Conservation (phyloP, 2,113 vertebrate genomes). For the Phyllostomus hastatus region DNA sequence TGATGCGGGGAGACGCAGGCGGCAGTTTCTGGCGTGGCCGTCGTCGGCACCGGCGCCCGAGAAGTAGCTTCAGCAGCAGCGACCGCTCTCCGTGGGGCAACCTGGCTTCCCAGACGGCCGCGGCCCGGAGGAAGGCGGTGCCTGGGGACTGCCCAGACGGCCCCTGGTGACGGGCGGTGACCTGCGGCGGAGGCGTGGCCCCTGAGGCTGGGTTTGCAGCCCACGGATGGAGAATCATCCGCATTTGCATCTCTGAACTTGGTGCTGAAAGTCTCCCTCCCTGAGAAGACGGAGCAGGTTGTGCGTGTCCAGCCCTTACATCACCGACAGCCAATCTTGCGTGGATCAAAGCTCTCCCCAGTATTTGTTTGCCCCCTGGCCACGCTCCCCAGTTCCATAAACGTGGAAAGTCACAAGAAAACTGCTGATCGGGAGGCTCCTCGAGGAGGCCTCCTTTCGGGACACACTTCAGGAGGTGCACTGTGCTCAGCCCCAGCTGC, state of each 20-base stretch:
- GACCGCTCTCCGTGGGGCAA: neutral
- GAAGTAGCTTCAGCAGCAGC: neutral
- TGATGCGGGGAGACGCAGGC: neutral
- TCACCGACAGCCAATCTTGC: neutral
- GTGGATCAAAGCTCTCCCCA: fast-evolving
- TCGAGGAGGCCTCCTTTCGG: neutral
- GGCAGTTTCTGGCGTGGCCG: neutral
- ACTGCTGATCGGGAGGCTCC: neutral
- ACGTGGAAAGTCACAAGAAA: neutral
- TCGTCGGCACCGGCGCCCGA: neutral
- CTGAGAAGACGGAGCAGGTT: neutral
- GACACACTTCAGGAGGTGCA: neutral
- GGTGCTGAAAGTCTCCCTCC: neutral
- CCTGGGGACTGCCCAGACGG: neutral
- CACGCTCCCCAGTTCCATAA: neutral
- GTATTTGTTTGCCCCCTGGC: neutral
- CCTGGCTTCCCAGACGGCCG: neutral
- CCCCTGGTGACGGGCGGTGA: neutral
- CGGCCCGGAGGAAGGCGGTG: neutral
- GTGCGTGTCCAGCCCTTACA: neutral
- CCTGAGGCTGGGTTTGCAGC: neutral
- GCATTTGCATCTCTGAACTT: neutral
- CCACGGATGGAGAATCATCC: neutral
- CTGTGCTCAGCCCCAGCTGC: neutral
- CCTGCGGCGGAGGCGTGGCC: neutral